Percentiles rank a stretch among this genome's conserved stretches.
Evolutionary conservation across 2,797 vertebrate genomes (phyloP).

Genomic region (Taenioides sp.): DNA sequence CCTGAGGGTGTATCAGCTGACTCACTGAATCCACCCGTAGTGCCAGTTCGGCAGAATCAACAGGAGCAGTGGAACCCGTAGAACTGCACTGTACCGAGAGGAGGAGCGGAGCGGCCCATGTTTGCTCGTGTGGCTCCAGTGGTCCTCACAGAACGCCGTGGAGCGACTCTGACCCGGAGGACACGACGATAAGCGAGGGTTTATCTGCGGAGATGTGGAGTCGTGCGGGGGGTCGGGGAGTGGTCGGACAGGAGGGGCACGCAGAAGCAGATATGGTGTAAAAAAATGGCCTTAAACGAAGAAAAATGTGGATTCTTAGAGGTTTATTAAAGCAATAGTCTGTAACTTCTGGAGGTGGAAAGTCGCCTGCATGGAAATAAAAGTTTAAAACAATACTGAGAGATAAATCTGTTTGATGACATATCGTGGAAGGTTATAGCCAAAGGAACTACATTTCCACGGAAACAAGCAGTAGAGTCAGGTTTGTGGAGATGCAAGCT

Average conservation of each 20-base stretch:
- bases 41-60: conserved; percentile 25
- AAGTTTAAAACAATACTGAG: too few species aligned
- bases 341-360: too few species aligned
- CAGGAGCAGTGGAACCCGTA: conserved; percentile 14
- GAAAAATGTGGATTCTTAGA: too few species aligned
- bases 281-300: too few species aligned
- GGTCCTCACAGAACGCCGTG: not conserved
- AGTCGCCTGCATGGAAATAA: too few species aligned
- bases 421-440: too few species aligned
- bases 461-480: too few species aligned
- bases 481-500: too few species aligned
- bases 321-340: too few species aligned
- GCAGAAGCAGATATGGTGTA: not conserved
- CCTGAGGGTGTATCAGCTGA: conserved; percentile 25
- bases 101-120: not conserved
- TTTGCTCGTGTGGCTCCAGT: not conserved
- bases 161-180: not conserved
- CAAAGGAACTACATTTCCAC: too few species aligned
- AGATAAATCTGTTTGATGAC: too few species aligned
- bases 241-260: conserved; percentile 32
- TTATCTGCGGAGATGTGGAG: conserved; percentile 15
- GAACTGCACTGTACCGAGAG: not conserved
- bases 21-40: conserved; percentile 8
- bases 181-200: not conserved
- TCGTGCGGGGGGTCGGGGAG: conserved; percentile 25